Percentiles rank a stretch among this genome's conserved stretches.
These are phyloP conservation scores for Phrynocephalus vlangalii DNA, from an alignment of 2,797 vertebrate genomes.

Conservation along the genomic window DNA sequence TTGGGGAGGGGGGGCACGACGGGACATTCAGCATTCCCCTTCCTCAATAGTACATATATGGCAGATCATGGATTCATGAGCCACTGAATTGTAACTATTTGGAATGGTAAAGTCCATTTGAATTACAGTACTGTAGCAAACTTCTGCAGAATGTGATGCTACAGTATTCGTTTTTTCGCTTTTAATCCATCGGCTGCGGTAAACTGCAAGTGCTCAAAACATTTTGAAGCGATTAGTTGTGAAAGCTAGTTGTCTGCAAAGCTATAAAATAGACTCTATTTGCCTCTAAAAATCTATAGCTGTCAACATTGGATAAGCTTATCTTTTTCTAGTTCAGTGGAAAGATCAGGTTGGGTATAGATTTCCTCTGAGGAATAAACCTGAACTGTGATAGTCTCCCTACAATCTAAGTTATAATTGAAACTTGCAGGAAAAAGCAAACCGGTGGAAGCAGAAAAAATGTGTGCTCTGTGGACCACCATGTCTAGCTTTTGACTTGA, in stretches of 20 bases:
- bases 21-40: not conserved
- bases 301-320: not conserved
- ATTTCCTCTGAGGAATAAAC: constrained; percentile 35
- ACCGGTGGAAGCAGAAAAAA: constrained; percentile 45
- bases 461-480: constrained; percentile 3
- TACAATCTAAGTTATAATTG: constrained; percentile 53
- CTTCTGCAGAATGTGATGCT: not conserved
- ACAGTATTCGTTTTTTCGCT: not conserved
- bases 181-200: constrained; percentile 18
- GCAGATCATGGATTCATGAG: not conserved
- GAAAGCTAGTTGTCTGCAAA: constrained; percentile 35
- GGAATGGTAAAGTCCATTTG: not conserved
- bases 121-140: constrained; percentile 5
- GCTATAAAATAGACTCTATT: constrained; percentile 31
- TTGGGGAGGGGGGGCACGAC: no score
- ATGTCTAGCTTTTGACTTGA: not conserved
- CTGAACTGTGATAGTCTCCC: constrained; percentile 49
- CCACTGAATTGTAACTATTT: not conserved
- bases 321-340: constrained; percentile 33
- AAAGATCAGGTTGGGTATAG: constrained; percentile 2
- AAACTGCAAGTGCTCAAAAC: constrained; percentile 14
- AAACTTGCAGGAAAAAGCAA: constrained; percentile 35
- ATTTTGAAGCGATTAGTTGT: constrained; percentile 24
- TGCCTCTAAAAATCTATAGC: constrained; percentile 28
- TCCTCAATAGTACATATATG: not conserved